Evolutionary conservation across 2,888 invertebrate species (phyloP), one percentile per base, ranked within the genome.

Genomic region (Mechanitis mazaeus): DNA sequence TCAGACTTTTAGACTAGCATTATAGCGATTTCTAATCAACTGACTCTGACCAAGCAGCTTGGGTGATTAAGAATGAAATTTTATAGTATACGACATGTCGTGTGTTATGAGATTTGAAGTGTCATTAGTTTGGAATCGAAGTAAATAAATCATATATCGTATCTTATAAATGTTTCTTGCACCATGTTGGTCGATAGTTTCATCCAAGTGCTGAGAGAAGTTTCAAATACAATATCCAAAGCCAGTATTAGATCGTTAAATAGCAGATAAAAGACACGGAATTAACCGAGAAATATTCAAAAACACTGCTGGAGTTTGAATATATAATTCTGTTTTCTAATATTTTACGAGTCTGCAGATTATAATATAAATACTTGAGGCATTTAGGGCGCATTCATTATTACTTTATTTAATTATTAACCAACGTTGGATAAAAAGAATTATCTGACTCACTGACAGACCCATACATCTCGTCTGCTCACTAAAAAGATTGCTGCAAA

Each of bases 141-240:
- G 20, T 20, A 20, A 20, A 20, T 20, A 20, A 20, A 20, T 1
- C 20, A 20, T 20, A 35, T 6, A 46, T 62, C 54, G 50, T 56
- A 31, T 20, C 5, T 2, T 45, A 6, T 63, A 63, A 63, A 59
- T 38, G 45, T 54, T 58, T 11, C 33, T 33, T 33, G 33, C 54
- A 59, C 35, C 56, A 56, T 53, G 59, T 63, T 59, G 59, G 53
- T 50, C 33, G 56, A 20, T 45, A 28, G 58, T 56, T 56, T 58
- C 56, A 63, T 59, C 50, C 54, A 63, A 63, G 59, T 63, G 59
- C 35, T 31, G 45, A n/a, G 42, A 28, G 55, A 57, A 60, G 63
- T 63, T 63, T 33, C 54, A 33, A 55, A 59, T 47, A 59, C 45
- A 42, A 47, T 54, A 58, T 61, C 54, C 47, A 38, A 50, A 50